Conservation (phyloP, 2,113 vertebrate genomes). For the Lates calcarifer region DNA sequence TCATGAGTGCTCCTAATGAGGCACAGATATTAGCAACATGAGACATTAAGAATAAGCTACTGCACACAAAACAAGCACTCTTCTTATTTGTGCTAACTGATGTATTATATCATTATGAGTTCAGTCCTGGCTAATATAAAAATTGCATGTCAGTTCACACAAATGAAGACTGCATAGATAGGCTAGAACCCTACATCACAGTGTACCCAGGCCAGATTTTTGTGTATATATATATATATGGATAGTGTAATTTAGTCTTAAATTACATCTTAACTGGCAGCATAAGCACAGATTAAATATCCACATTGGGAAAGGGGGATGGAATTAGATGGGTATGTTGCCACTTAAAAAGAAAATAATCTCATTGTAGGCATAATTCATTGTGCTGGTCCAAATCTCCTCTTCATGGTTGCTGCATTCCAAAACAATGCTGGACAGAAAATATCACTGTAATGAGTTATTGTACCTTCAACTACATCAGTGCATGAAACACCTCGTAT, state of each 20-base stretch:
- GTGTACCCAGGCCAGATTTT: slow-evolving; percentile 13
- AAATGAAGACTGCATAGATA: slow-evolving; percentile 1
- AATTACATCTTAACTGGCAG: slow-evolving; percentile 23
- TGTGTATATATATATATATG: slow-evolving; percentile 8
- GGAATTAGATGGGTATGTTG: slow-evolving; percentile 16
- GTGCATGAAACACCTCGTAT: slow-evolving; percentile 49
- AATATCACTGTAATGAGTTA: slow-evolving; percentile 45
- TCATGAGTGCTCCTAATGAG: slow-evolving; percentile 2
- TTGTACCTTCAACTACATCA: slow-evolving; percentile 48
- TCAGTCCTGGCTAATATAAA: not conserved
- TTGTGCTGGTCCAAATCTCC: slow-evolving; percentile 47
- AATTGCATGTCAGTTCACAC: not conserved
- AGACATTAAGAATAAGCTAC: not conserved
- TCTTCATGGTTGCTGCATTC: slow-evolving; percentile 21
- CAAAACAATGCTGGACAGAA: slow-evolving; percentile 49
- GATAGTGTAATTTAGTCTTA: slow-evolving; percentile 12
- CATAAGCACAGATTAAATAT: slow-evolving; percentile 30
- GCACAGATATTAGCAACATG: not conserved
- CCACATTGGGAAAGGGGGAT: slow-evolving; percentile 15
- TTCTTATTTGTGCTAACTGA: not conserved
- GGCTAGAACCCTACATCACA: not conserved
- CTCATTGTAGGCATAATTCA: slow-evolving; percentile 46
- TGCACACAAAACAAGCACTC: not conserved
- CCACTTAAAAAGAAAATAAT: slow-evolving; percentile 47
- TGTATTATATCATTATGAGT: slow-evolving; percentile 1